phyloP scores from a whole-genome alignment of 1,140 invertebrate genomes.

The Augochlora pura region DNA sequence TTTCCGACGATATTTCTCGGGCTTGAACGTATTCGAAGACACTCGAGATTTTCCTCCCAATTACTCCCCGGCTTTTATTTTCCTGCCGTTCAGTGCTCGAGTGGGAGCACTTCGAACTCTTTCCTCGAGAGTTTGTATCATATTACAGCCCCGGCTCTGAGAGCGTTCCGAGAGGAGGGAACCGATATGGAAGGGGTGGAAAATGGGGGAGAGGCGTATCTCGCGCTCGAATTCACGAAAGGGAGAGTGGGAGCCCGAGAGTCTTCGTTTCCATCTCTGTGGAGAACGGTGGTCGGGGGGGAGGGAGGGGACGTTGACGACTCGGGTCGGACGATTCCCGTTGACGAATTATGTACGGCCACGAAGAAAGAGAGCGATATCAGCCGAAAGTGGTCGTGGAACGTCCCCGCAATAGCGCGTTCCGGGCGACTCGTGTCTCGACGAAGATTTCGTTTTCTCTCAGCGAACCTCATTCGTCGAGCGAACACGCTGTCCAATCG shows the following conservation, averaged over 20 bases:
- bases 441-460: not conserved
- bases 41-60: constrained; percentile 18
- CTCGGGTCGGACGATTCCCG: not conserved
- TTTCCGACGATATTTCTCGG: not conserved
- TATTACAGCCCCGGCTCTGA: constrained; percentile 25
- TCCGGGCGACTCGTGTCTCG: constrained; percentile 7
- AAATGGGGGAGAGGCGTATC: too few species aligned
- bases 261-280: constrained; percentile 19
- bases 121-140: constrained; percentile 29
- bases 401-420: constrained; percentile 25
- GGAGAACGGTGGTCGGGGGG: not conserved
- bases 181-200: constrained; percentile 19
- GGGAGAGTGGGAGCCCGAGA: not conserved
- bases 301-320: not conserved
- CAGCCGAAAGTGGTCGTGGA: constrained; percentile 26
- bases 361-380: constrained; percentile 21
- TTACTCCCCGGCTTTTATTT: constrained; percentile 21
- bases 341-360: constrained; percentile 29
- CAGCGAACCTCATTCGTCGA: too few species aligned
- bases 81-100: not conserved
- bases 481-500: too few species aligned
- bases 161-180: constrained; percentile 17
- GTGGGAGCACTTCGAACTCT: not conserved
- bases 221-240: constrained; percentile 10
- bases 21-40: not conserved